phyloP scores from a whole-genome alignment of 1,140 invertebrate genomes.

The Xylocopa sonorina region DNA sequence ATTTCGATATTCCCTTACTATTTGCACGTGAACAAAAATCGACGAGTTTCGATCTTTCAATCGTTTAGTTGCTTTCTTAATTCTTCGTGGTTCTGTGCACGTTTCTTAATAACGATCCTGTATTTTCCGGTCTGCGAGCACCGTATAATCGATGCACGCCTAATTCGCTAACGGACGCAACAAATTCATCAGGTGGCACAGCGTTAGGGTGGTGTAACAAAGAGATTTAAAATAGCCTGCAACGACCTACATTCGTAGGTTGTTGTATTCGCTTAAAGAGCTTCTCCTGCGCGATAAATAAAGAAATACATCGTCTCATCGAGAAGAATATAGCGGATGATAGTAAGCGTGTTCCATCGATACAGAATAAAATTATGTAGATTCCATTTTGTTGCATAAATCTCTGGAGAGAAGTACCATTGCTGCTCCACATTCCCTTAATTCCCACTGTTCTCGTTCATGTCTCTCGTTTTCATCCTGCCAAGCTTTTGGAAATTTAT shows the following conservation, averaged over 20 bases:
- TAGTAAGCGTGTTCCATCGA: neutral
- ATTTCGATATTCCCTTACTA: too few relatives aligned
- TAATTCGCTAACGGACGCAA: conserved; percentile 12
- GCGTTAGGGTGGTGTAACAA: conserved; percentile 21
- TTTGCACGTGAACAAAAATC: too few relatives aligned
- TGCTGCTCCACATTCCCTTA: too few relatives aligned
- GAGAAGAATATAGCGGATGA: neutral
- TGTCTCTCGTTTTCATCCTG: too few relatives aligned
- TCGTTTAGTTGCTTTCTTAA: too few relatives aligned
- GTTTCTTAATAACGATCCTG: neutral
- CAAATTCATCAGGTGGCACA: neutral
- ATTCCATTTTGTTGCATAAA: too few relatives aligned
- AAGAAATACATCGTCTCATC: neutral
- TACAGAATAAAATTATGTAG: too few relatives aligned
- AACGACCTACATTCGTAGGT: conserved; percentile 26
- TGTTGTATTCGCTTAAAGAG: conserved; percentile 23
- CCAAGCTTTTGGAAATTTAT: too few relatives aligned
- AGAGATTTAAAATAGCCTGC: conserved; percentile 35
- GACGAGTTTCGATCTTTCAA: too few relatives aligned
- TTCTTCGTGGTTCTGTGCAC: neutral
- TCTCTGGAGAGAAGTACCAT: too few relatives aligned
- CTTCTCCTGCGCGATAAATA: conserved; percentile 2
- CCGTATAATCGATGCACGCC: neutral
- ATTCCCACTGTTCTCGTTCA: too few relatives aligned
- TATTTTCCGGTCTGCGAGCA: conserved; percentile 10